phyloP scores from a whole-genome alignment of 2,797 vertebrate species.

The Nyctalus aviator region DNA sequence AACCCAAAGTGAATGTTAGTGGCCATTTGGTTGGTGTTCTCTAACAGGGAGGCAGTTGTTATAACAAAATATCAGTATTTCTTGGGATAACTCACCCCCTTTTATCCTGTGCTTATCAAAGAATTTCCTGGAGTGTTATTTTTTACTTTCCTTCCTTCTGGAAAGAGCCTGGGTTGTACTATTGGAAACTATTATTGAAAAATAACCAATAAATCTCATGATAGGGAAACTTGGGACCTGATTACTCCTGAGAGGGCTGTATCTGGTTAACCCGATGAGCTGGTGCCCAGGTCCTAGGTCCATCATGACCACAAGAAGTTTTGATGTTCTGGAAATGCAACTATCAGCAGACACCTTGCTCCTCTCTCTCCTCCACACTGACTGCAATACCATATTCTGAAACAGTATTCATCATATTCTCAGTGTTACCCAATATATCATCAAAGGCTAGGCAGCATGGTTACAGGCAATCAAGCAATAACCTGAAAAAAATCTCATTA shows the following conservation, averaged over 20 bases:
- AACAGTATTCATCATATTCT: not conserved
- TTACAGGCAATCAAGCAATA: slow-evolving; percentile 18
- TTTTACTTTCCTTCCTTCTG: slow-evolving; percentile 44
- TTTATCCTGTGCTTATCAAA: slow-evolving; percentile 34
- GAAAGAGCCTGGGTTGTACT: slow-evolving; percentile 3
- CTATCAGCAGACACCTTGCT: not conserved
- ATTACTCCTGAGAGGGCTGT: not conserved
- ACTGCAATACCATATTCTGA: not conserved
- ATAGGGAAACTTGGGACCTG: not conserved
- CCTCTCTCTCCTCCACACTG: not conserved
- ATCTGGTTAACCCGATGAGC: not conserved
- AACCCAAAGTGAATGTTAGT: not conserved
- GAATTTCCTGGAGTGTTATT: slow-evolving; percentile 40
- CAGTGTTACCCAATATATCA: slow-evolving; percentile 1
- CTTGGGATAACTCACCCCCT: not conserved
- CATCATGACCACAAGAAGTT: not conserved
- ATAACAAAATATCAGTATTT: slow-evolving; percentile 12
- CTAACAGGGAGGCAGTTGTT: not conserved
- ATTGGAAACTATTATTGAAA: slow-evolving; percentile 15
- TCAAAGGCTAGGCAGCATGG: not conserved
- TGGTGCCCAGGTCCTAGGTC: not conserved
- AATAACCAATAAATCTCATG: slow-evolving; percentile 16
- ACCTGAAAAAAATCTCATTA: not conserved
- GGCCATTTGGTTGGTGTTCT: not conserved
- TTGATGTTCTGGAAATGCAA: not conserved